Evolutionary conservation across 2,888 invertebrate genomes (phyloP), one percentile per base, ranked within the genome.

Genomic region (Erebia ligea): DNA sequence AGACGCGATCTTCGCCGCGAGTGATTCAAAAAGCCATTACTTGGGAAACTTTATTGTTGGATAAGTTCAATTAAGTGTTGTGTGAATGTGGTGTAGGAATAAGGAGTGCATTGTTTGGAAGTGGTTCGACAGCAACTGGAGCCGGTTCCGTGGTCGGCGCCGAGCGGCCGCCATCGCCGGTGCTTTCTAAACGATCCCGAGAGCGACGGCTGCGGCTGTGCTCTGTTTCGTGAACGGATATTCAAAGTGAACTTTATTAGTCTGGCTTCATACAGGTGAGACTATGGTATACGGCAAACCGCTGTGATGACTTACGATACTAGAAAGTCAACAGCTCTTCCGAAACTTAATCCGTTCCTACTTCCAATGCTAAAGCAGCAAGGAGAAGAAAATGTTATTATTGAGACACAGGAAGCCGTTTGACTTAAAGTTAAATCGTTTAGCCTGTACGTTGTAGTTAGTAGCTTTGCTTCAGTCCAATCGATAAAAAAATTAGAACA

Each of bases 141-240:
- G 88, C 87, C 86, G 87, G 88, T 84, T 84, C 79, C 77, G 80
- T 79, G 78, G 74, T 74, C 76, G 70, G 73, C 71, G 78, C 74
- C 73, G 79, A 80, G 75, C 76, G 75, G 77, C 76, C 10, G 78
- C 61, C 42, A 78, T 79, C 76, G 72, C 73, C 78, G 76, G 84
- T 84, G 86, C 85, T 86, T 86, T 87, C 86, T 84, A 86, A 86
- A 84, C 84, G 84, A 81, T 80, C 81, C 81, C 79, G 78, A 68
- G 76, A 79, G 77, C 80, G 78, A 77, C 76, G 70, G 67, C 71
- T 69, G 70, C 65, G 73, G 56, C 73, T 56, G 68, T 59, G 67
- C 67, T 76, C 71, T 52, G 65, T 71, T 71, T 73, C 69, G 71
- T 72, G 72, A 65, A 72, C 72, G 71, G 73, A 76, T 69, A 74